Percentiles rank a stretch among this genome's conserved stretches.
phyloP scores from a whole-genome alignment of 2,888 invertebrate genomes.

The Temnothorax unifasciatus region DNA sequence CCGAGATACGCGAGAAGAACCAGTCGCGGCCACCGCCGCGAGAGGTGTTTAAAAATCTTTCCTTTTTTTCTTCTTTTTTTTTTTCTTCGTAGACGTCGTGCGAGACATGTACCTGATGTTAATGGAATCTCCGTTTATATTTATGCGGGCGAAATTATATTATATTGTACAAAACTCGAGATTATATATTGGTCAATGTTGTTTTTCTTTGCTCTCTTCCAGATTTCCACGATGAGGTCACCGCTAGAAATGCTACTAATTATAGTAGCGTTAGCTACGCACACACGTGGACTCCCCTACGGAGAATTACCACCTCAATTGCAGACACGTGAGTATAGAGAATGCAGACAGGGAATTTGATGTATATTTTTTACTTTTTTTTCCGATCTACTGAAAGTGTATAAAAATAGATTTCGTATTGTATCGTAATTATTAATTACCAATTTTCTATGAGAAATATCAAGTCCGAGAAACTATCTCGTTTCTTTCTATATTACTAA shows the following conservation, averaged over 20 bases:
- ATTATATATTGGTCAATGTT: background rate
- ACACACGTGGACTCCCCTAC: constrained; percentile 43
- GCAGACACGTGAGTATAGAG: constrained; percentile 19
- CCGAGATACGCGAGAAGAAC: constrained; percentile 22
- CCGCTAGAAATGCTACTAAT: constrained; percentile 50
- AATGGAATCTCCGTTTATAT: constrained; percentile 21
- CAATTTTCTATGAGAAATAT: too few relatives aligned
- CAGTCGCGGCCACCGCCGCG: background rate
- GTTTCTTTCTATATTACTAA: background rate
- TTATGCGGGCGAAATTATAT: background rate
- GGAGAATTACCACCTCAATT: constrained; percentile 27
- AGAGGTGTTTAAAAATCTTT: constrained; percentile 8
- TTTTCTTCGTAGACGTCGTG: background rate
- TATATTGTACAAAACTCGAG: background rate
- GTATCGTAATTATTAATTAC: too few relatives aligned
- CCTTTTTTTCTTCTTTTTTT: too few relatives aligned
- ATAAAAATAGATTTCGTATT: background rate
- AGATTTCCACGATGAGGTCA: constrained; percentile 45
- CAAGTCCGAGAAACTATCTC: background rate
- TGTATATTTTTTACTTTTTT: background rate
- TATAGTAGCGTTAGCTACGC: constrained; percentile 50
- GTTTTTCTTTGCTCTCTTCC: background rate
- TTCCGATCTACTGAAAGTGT: background rate
- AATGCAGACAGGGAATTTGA: background rate
- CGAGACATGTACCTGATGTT: background rate